These are phyloP conservation scores for Centropus bengalensis DNA, from an alignment of 2,113 vertebrate species.

Conservation along the genomic window DNA sequence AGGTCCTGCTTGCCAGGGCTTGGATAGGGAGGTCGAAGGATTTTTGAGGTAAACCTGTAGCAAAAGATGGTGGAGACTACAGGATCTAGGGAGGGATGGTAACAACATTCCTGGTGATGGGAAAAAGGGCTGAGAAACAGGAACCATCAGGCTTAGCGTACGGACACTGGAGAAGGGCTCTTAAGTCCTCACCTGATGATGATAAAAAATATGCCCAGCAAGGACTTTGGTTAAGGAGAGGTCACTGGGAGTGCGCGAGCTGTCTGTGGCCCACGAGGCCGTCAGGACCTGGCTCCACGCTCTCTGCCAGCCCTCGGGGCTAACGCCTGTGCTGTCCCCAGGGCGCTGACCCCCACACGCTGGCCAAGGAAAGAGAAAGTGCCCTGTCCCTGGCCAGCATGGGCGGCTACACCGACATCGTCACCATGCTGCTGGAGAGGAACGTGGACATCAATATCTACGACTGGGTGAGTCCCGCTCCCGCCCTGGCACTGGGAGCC, in stretches of 20 bases:
- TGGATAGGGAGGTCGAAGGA: not conserved
- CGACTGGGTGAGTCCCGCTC: conserved; percentile 86
- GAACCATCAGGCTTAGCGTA: not conserved
- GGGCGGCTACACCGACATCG: conserved; percentile 92
- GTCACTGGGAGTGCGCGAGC: fast-evolving
- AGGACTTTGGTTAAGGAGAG: not conserved
- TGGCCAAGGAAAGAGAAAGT: conserved; percentile 90
- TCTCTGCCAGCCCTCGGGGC: fast-evolving
- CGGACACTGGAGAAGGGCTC: not conserved
- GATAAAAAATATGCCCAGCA: not conserved
- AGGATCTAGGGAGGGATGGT: not conserved
- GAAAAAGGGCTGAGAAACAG: not conserved
- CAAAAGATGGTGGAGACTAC: not conserved
- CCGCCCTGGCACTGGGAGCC: fast-evolving
- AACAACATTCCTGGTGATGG: not conserved
- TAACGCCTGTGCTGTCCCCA: conserved; percentile 16
- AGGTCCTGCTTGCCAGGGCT: not conserved
- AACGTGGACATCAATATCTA: conserved; percentile 92
- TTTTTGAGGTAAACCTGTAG: not conserved
- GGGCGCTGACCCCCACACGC: conserved; percentile 88
- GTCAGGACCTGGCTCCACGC: fast-evolving
- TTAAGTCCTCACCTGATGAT: not conserved
- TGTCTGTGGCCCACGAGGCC: fast-evolving
- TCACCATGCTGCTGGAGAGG: conserved; percentile 83
- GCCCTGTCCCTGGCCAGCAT: conserved; percentile 93